A percentile compares a stretch with the other conserved stretches of the same genome.
Conservation (phyloP, 2,113 vertebrate species). For the Neogale vison region DNA sequence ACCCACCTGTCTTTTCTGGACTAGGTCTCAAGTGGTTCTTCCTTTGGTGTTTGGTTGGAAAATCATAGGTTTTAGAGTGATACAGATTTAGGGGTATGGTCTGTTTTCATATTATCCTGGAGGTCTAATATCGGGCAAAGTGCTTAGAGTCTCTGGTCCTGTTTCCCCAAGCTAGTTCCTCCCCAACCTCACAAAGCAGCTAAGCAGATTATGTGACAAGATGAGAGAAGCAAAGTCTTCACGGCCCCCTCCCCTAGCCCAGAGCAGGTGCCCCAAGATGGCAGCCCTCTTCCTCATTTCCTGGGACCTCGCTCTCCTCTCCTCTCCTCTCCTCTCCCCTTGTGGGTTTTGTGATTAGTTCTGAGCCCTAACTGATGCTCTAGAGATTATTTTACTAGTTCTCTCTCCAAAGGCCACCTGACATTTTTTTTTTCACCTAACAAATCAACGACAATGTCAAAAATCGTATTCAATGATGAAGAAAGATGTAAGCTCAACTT, state of each 20-base stretch:
- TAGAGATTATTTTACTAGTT: not conserved
- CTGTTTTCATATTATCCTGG: not conserved
- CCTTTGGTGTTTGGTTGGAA: not conserved
- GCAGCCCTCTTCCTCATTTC: not conserved
- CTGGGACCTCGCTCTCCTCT: rapidly evolving
- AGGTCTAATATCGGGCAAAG: not conserved
- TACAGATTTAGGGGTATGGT: not conserved
- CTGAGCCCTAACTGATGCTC: not conserved
- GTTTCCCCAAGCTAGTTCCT: not conserved
- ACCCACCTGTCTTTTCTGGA: not conserved
- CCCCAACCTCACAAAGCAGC: not conserved
- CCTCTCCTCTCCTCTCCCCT: not conserved
- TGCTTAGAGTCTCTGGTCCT: not conserved
- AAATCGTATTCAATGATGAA: not conserved
- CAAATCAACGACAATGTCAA: not conserved
- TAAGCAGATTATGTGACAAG: too few species aligned
- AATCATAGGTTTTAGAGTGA: not conserved
- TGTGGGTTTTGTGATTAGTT: not conserved
- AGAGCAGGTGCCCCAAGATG: not conserved
- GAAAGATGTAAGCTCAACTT: not conserved
- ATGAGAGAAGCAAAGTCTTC: too few species aligned
- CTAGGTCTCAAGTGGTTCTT: not conserved
- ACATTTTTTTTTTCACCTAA: not conserved
- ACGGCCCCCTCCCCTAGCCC: rapidly evolving
- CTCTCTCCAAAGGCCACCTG: not conserved